phyloP scores from a whole-genome alignment of 2,797 vertebrate species.

The Ctenopoma multispine region DNA sequence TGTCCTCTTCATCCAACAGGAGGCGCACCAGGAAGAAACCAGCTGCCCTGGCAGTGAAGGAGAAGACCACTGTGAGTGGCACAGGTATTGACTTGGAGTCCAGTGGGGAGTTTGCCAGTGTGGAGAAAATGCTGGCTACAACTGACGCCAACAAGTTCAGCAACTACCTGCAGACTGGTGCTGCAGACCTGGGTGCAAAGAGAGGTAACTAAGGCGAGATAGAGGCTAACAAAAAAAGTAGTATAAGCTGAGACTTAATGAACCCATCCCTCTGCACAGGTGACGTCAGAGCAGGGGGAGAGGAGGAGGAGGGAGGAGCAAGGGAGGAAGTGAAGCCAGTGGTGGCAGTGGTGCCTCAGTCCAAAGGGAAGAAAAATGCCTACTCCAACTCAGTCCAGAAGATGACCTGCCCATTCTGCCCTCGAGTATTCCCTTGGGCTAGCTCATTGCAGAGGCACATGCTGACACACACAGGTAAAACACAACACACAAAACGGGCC shows the following conservation, averaged over 20 bases:
- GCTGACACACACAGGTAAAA: constrained; percentile 90
- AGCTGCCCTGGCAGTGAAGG: constrained; percentile 65
- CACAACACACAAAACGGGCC: not conserved
- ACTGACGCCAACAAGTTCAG: constrained; percentile 97
- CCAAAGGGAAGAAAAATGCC: constrained; percentile 91
- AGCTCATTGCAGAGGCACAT: constrained; percentile 95
- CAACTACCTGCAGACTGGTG: constrained; percentile 89
- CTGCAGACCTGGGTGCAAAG: constrained; percentile 81
- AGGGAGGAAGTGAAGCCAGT: constrained; percentile 80
- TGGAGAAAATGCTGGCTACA: constrained; percentile 97
- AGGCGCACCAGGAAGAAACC: constrained; percentile 88
- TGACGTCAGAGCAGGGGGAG: constrained; percentile 20
- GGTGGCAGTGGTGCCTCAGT: constrained; percentile 53
- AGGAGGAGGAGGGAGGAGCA: constrained; percentile 80
- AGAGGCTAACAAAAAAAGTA: not conserved
- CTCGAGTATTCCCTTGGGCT: constrained; percentile 94
- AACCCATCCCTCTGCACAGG: constrained; percentile 43
- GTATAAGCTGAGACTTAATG: not conserved
- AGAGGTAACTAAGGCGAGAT: constrained; percentile 48
- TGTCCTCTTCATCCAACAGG: constrained; percentile 63
- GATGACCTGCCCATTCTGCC: constrained; percentile 94
- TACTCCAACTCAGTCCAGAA: constrained; percentile 94
- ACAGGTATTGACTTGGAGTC: constrained; percentile 91
- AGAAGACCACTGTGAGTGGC: constrained; percentile 67
- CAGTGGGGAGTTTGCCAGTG: constrained; percentile 96